Evolutionary conservation across 2,113 vertebrate species (phyloP), one percentile per base, ranked within the genome.

Genomic region (Leucoraja erinaceus): DNA sequence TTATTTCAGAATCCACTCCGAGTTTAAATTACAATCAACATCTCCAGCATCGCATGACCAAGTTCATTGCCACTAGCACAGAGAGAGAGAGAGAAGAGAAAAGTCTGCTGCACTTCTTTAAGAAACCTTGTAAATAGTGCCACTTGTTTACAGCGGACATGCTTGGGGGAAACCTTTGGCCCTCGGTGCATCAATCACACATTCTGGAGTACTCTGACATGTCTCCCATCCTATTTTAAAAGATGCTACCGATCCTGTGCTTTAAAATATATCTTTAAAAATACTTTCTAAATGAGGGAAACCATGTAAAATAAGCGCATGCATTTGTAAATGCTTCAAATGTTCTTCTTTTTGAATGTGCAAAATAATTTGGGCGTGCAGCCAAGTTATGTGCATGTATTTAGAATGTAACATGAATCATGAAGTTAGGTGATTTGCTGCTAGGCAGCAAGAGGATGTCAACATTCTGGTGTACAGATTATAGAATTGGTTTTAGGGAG

Each of bases 291-390:
- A 74, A 54, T 91, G 47, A 18, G 68, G 33, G 70, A 72, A 10
- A 66, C 18, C 12, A 47, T 91, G 90, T 91, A 54, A 91, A 38
- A 38, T 91, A 74, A 91, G 68, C 66, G 54, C 59, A 63, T 7
- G 59, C 11, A 38, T 38, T 47, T 74, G 54, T 28, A 74, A 91
- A 91, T 91, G 31, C 68, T 91, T 91, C 31, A 72, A 72, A 91
- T 91, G 11, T 91, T 91, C 68, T 72, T 72, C 22, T 54, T 79
- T 47, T 86, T 33, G 28, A n/a, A 63, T 66, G 6, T 88, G 83
- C 28, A 88, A 63, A 66, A 31, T 88, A 25, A 63, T 31, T 33
- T 88, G 7, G 83, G 59, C 28, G 63, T 63, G 16, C 59, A 63
- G 28, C 59, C 59, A 18, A 59, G 11, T 38, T 66, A n/a, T 66